These are phyloP conservation scores for Watsonalla cultraria DNA, from an alignment of 2,888 invertebrate species.

Conservation along the genomic window DNA sequence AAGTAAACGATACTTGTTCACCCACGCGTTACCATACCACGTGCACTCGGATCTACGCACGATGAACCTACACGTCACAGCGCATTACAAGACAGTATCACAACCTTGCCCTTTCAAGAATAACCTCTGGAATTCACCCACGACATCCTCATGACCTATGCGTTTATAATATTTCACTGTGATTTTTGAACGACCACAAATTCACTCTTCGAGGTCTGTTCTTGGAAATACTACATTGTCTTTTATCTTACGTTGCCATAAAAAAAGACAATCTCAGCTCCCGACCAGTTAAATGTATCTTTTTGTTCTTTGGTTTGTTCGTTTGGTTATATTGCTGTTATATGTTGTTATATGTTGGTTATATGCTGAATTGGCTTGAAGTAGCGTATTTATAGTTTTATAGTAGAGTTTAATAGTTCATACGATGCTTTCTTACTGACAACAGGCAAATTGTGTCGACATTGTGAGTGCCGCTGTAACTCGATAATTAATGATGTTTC, in stretches of 20 bases:
- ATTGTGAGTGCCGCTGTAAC: neutral
- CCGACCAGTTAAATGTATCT: neutral
- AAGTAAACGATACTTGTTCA: constrained; percentile 43
- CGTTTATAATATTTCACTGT: neutral
- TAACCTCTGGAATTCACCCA: neutral
- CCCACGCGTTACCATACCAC: constrained; percentile 53
- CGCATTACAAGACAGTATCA: neutral
- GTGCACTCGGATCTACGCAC: constrained; percentile 24
- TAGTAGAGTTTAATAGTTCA: neutral
- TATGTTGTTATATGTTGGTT: no score
- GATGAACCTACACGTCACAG: constrained; percentile 1
- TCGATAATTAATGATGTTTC: constrained; percentile 1
- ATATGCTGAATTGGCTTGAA: neutral
- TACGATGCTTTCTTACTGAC: neutral
- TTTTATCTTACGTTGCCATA: neutral
- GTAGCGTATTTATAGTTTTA: neutral
- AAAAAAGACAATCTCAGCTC: neutral
- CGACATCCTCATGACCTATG: neutral
- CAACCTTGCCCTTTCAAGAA: constrained; percentile 1
- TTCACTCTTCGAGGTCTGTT: neutral
- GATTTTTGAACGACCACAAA: neutral
- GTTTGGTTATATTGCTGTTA: neutral
- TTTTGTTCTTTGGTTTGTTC: neutral
- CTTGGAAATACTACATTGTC: neutral
- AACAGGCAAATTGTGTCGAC: neutral